phyloP scores from a whole-genome alignment of 30 jellyfish, hydroid and myxozoan genomes.

The Cassiopea xamachana region DNA sequence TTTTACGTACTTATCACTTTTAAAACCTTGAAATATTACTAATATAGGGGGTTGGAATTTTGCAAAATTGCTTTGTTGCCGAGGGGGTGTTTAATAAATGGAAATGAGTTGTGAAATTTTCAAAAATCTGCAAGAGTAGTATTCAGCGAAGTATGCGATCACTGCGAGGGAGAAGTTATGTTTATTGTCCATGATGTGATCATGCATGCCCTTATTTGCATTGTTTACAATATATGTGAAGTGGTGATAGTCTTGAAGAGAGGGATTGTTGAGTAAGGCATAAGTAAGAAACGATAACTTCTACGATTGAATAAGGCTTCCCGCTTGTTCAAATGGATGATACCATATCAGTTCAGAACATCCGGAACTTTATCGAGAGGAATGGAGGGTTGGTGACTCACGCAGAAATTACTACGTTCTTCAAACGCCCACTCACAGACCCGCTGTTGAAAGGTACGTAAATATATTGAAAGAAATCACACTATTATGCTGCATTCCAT shows the following conservation, averaged over 20 bases:
- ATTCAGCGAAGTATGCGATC: background rate
- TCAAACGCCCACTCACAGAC: conserved; percentile 77
- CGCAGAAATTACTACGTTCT: conserved; percentile 73
- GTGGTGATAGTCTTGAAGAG: no score
- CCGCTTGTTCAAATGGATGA: conserved; percentile 51
- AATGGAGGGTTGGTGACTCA: conserved; percentile 85
- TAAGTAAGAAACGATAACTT: no score
- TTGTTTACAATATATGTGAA: no score
- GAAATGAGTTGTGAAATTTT: no score
- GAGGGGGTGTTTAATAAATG: no score
- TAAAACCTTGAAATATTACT: no score
- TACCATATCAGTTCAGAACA: conserved; percentile 71
- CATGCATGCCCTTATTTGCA: background rate
- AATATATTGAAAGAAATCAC: background rate
- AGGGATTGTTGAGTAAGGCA: no score
- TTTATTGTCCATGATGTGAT: background rate
- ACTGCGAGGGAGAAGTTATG: background rate
- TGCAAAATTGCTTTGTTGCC: no score
- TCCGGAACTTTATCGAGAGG: conserved; percentile 36
- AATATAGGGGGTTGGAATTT: no score
- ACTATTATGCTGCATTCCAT: background rate
- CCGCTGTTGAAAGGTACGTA: conserved; percentile 66
- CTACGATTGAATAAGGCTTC: background rate
- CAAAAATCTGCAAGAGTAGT: background rate
- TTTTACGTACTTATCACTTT: no score